Percentiles rank a stretch among this genome's conserved stretches.
phyloP scores from a whole-genome alignment of 1,140 invertebrate species.

The Papilio glaucus region DNA sequence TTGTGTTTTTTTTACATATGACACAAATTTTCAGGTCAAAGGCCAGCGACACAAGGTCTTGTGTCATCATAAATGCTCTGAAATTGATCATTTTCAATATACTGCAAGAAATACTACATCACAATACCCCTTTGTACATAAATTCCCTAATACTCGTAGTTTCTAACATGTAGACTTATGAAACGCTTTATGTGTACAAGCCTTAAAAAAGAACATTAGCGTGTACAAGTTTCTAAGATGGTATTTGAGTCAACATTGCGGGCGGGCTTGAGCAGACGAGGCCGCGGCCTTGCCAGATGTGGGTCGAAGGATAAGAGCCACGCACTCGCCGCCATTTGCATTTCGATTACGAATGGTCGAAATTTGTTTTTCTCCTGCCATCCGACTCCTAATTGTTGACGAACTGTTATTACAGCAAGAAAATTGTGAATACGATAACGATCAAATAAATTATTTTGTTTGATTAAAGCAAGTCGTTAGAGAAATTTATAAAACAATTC shows the following conservation, averaged over 20 bases:
- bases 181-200: constrained; percentile 1
- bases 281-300: constrained; percentile 77
- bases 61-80: no score
- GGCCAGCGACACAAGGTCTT: no score
- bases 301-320: constrained; percentile 77
- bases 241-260: constrained; percentile 37
- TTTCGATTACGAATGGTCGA: constrained; percentile 70
- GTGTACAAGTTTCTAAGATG: constrained; percentile 36
- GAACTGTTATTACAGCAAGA: constrained; percentile 61
- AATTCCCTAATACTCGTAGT: no score
- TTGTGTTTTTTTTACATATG: no score
- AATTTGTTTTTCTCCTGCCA: constrained; percentile 57
- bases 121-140: no score
- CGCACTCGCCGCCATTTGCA: constrained; percentile 76
- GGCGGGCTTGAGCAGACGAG: constrained; percentile 44
- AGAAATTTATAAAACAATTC: neutral
- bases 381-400: constrained; percentile 65
- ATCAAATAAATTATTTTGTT: constrained; percentile 9
- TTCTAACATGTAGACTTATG: no score
- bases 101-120: neutral
- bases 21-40: no score
- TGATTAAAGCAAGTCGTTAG: neutral
- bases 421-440: constrained; percentile 53
- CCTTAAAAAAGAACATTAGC: constrained; percentile 24
- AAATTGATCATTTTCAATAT: no score